Evolutionary conservation across 2,888 invertebrate species (phyloP).

Genomic region (Sicus ferrugineus): DNA sequence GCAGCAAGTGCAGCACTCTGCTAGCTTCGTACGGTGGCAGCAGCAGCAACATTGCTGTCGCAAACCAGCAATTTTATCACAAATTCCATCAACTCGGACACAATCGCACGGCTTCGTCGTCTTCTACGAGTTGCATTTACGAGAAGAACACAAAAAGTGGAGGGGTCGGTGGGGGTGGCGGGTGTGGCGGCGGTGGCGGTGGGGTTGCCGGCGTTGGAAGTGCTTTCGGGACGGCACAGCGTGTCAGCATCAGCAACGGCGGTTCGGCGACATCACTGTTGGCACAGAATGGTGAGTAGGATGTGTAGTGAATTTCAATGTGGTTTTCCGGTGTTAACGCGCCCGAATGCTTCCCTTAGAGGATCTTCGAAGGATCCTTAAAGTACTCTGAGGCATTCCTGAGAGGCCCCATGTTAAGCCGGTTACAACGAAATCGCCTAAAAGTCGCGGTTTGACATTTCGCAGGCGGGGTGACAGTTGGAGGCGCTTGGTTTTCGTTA

Average conservation of each 20-base stretch:
- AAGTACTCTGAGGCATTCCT: background rate
- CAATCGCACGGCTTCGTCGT: slow-evolving; percentile 43
- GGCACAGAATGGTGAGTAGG: slow-evolving; percentile 52
- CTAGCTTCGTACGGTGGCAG: slow-evolving; percentile 52
- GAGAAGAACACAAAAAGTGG: slow-evolving; percentile 42
- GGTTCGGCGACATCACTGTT: slow-evolving; percentile 44
- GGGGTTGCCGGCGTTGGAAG: background rate
- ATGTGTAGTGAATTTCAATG: background rate
- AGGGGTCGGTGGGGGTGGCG: slow-evolving; percentile 32
- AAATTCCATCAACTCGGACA: slow-evolving; percentile 46
- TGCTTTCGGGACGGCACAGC: too few species aligned
- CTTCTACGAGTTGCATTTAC: slow-evolving; percentile 51
- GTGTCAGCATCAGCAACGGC: slow-evolving; percentile 10
- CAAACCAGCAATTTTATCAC: slow-evolving; percentile 51
- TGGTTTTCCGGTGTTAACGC: background rate
- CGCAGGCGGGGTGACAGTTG: too few species aligned
- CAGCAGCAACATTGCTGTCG: slow-evolving; percentile 49
- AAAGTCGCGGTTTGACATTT: too few species aligned
- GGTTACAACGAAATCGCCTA: background rate
- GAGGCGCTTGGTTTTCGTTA: too few species aligned
- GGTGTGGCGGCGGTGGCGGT: background rate
- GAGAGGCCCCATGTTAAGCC: background rate
- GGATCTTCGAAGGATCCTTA: too few species aligned
- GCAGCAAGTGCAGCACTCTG: slow-evolving; percentile 45
- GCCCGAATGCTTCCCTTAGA: too few species aligned